Base-by-base conservation (phyloP, 2,888 invertebrate genomes). In the Pterostichus niger region DNA sequence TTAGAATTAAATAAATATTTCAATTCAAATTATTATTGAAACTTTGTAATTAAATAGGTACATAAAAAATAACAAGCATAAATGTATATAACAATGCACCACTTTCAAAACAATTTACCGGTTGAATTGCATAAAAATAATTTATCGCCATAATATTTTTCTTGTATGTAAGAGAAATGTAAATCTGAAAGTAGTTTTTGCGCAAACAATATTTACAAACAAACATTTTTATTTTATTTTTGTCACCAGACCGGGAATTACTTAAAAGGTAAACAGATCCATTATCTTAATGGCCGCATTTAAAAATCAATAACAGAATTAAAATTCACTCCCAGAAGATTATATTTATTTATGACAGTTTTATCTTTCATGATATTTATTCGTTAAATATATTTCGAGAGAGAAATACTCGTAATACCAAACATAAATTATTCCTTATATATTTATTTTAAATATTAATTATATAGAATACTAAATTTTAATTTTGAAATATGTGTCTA, bases 271-370 rank as follows among this genome's bases (percentile, higher is more conserved):
- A 49, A 49, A 49, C 49, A 49, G n/a, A 49, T n/a, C 13, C 49
- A 49, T 49, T 49, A 49, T 10, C 49, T 49, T 49, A 49, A 49
- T 49, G 49, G 49, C 3, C 49, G 49, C 49, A 49, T 49, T 49
- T 49, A 49, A 49, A 49, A 49, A 49, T 49, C 49, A 49, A 49
- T 49, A 49, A 13, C 49, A n/a, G 49, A n/a, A 49, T 49, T 49
- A 4, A 49, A 49, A 49, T 49, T 49, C n/a, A 11, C 49, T 49
- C 10, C 13, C 49, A 49, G 49, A 49, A 49, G 13, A 49, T 49
- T 49, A 49, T 6, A 49, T 49, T 49, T 49, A 49, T 49, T 49
- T 49, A 2, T 49, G 49, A 49, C 49, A 11, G 49, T 49, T 49
- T 49, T 49, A 49, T 49, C 49, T 49, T 49, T 5, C 13, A 49